Evolutionary conservation across 1,140 invertebrate genomes (phyloP).

Genomic region (Drosophila nikananu): DNA sequence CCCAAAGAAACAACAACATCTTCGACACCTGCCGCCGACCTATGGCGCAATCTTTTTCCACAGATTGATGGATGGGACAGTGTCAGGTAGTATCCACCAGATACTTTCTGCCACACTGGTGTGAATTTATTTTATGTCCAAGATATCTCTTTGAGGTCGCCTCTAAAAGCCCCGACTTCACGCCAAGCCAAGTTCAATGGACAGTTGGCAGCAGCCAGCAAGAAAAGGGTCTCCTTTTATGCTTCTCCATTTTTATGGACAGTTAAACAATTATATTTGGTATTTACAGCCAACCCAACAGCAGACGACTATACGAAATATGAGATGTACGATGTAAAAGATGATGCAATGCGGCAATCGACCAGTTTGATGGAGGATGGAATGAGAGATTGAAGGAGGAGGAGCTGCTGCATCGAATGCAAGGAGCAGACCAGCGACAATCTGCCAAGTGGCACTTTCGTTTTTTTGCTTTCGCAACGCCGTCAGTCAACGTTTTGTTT

Average conservation of each 20-base stretch:
- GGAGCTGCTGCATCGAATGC: constrained; percentile 28
- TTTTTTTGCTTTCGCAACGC: constrained; percentile 56
- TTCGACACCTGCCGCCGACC: constrained; percentile 56
- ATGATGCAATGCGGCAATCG: constrained; percentile 69
- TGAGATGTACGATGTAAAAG: constrained; percentile 64
- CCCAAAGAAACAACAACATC: constrained; percentile 31
- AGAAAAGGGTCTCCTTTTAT: constrained; percentile 75
- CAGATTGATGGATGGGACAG: constrained; percentile 61
- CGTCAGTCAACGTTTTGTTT: constrained; percentile 29
- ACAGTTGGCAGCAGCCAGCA: constrained; percentile 35
- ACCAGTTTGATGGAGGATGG: constrained; percentile 8
- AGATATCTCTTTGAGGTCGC: constrained; percentile 60
- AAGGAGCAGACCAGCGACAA: constrained; percentile 50
- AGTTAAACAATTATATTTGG: constrained; percentile 82
- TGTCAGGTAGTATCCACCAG: constrained; percentile 40
- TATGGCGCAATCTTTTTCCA: constrained; percentile 43
- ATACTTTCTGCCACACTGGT: constrained; percentile 61
- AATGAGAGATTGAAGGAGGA: background rate
- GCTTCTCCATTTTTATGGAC: constrained; percentile 74
- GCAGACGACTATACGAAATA: constrained; percentile 53
- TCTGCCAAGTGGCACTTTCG: constrained; percentile 66
- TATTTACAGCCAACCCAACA: constrained; percentile 70
- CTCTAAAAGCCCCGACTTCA: constrained; percentile 2
- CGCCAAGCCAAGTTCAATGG: constrained; percentile 64
- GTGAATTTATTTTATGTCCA: constrained; percentile 71